Evolutionary conservation across 1,140 invertebrate species (phyloP), one percentile per base, ranked within the genome.

Genomic region (Neodiprion virginianus): DNA sequence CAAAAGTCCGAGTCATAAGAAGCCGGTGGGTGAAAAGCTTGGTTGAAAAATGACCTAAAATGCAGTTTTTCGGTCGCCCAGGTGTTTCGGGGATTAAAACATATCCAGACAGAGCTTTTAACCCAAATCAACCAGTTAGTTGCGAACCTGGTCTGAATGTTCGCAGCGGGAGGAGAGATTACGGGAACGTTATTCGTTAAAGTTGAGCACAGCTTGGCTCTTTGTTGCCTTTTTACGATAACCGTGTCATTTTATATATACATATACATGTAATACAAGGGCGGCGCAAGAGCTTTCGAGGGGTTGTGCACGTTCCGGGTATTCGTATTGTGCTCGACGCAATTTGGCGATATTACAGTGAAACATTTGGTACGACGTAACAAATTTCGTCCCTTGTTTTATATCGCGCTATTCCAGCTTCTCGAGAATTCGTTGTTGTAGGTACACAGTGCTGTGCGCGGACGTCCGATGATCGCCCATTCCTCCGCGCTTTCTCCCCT

Each of bases 171-270:
- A 40, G 28, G 28, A 12, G n/a, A 61, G 53, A 61, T 61, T 61
- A 61, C n/a, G 53, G 53, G 53, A 8, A 61, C 53, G 53, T 61
- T 61, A 61, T 61, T 61, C 53, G 53, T 61, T 61, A 61, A 61
- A 61, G 11, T 61, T 61, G 14, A 61, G 53, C 53, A 61, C 53
- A 61, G 53, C 53, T 61, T 61, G 3, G 53, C n/a, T 61, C 53
- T 61, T 17, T 61, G 53, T 17, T 61, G 53, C 53, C 53, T 61
- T 61, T 61, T 61, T 61, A 61, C 53, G 53, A 61, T 61, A 61
- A 61, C 53, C 53, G 5, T 61, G 14, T 61, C 53, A 8, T 61
- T 40, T 40, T 40, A 40, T 40, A 21, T 21, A 40, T 40, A 40
- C 28, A 40, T 40, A 4, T 40, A 40, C 1, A 40, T 40, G 28